Base-by-base conservation (phyloP, 2,888 invertebrate species). In the Drosophila borealis region DNA sequence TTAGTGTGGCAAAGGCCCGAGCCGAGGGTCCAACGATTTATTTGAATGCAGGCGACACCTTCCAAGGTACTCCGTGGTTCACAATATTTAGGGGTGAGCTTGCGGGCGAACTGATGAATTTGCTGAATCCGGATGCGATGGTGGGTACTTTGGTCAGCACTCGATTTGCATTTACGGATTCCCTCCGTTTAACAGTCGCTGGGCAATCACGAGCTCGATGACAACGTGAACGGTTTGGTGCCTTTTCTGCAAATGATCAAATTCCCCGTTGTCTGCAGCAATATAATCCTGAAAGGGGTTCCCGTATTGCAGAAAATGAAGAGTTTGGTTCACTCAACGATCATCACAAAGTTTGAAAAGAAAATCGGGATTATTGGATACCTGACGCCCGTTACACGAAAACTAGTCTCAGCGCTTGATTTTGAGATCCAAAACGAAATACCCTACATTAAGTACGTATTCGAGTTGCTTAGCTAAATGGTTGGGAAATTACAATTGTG, bases 21-120 rank as follows among this genome's bases (percentile, higher is more conserved):
- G 46, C 56, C 5, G 25, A 51, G 4, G 64, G 59, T 8, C 17
- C 44, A 2, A 64, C 75, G 6, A 2, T 98, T 2, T 97, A 96
- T 87, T 93, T 98, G 13, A 97, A 97, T 88, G 98, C 96, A 0
- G 98, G 98, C 0, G 98, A 98, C 91, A 96, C 96, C 2, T 98
- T 95, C 91, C 96, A 96, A 13, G 98, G 98, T 0, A 96, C 96
- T 0, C 93, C 95, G 0, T 97, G 96, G 96, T 98, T 95, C 92
- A 95, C 95, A 4, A 92, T 96, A n/a, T 96, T 95, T 93, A 96
- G 96, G 81, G 96, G 96, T 94, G 93, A 93, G 75, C 95, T 96
- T n/a, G 95, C 96, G 0, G 94, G 95, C 0, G 94, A 94, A 62
- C 95, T 97, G 85, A 93, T 97, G 80, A 96, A 97, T 89, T 93